Evolutionary conservation across 1,140 invertebrate species (phyloP).

Genomic region (Pollicipes pollicipes): DNA sequence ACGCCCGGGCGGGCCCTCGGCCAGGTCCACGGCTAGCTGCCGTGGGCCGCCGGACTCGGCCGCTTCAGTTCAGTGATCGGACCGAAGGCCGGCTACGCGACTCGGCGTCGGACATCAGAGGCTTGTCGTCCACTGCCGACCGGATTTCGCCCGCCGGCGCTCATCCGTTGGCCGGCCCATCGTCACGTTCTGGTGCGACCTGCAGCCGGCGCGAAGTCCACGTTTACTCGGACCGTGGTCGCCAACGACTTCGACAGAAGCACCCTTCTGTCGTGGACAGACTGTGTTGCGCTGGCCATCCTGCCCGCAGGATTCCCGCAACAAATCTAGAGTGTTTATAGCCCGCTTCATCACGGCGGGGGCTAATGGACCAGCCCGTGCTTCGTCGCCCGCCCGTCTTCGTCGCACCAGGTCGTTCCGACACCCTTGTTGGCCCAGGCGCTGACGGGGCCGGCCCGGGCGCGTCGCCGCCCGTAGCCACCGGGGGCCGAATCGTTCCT

Average conservation of each 20-base stretch:
- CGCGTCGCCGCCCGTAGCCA: neutral
- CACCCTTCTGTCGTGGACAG: slow-evolving; percentile 5
- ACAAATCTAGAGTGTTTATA: neutral
- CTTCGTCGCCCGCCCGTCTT: no score
- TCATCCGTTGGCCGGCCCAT: neutral
- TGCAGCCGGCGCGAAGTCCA: neutral
- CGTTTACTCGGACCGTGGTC: neutral
- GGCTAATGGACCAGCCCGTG: no score
- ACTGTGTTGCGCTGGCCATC: slow-evolving; percentile 3
- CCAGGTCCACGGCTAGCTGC: neutral
- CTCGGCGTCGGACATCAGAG: neutral
- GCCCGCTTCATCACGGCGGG: neutral
- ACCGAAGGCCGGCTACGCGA: neutral
- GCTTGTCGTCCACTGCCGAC: neutral
- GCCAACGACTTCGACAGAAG: slow-evolving; percentile 4
- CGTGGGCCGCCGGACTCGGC: slow-evolving; percentile 9
- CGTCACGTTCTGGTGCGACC: neutral
- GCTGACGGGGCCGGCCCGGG: neutral
- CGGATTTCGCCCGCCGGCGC: neutral
- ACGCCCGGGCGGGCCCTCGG: neutral
- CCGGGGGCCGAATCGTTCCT: no score
- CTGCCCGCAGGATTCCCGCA: neutral
- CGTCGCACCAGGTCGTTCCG: no score
- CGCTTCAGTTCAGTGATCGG: slow-evolving; percentile 5
- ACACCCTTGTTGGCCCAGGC: no score